Conservation (phyloP, 2,888 invertebrate genomes). For the Epsilonema sp. region DNA sequence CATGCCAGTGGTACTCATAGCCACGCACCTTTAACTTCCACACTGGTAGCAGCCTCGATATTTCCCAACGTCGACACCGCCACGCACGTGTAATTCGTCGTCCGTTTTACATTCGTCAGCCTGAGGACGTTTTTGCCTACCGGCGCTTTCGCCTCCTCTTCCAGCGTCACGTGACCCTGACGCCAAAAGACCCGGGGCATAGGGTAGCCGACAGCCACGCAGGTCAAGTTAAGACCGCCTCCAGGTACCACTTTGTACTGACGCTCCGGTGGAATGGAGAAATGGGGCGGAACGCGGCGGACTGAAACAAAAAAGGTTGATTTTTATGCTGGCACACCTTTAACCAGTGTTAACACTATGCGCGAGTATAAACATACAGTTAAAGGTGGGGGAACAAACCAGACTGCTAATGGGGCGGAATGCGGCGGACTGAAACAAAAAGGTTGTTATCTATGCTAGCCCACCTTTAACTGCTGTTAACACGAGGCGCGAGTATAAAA, state of each 20-base stretch:
- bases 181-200: constrained; percentile 67
- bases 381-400: neutral
- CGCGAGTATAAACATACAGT: no score
- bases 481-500: no score
- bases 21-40: constrained; percentile 85
- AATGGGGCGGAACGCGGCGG: constrained; percentile 78
- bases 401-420: neutral
- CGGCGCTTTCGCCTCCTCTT: constrained; percentile 27
- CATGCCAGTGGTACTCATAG: no score
- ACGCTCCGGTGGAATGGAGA: constrained; percentile 72
- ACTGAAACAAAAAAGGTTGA: constrained; percentile 47
- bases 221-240: constrained; percentile 70
- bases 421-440: no score
- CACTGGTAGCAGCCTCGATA: constrained; percentile 64
- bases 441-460: no score
- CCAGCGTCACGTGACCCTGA: constrained; percentile 57
- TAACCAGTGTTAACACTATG: no score
- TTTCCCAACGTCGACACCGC: constrained; percentile 81
- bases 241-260: constrained; percentile 84
- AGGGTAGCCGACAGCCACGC: constrained; percentile 66
- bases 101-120: constrained; percentile 64
- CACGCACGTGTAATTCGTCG: constrained; percentile 88
- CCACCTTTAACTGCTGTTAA: no score
- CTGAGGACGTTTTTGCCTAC: constrained; percentile 57
- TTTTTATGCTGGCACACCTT: no score